Evolutionary conservation across 2,888 invertebrate species (phyloP).

Genomic region (Andrena minutula): DNA sequence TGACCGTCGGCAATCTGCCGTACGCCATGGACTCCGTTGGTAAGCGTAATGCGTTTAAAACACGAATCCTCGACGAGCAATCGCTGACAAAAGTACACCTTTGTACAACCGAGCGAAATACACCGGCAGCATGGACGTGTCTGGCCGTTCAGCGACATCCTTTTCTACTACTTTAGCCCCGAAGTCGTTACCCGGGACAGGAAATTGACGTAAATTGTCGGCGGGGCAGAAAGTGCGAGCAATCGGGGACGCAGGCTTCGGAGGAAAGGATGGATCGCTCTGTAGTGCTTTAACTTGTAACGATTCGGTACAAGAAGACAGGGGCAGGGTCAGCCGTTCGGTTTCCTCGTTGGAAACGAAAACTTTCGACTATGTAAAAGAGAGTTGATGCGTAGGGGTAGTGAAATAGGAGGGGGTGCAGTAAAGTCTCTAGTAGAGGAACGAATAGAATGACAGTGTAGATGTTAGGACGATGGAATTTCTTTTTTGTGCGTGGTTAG

Average conservation of each 20-base stretch:
- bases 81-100: not conserved
- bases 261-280: conserved; percentile 67
- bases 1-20: conserved; percentile 82
- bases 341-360: not conserved
- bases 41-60: conserved; percentile 56
- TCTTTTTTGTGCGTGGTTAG: too few species aligned
- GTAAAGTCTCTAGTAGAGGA: too few species aligned
- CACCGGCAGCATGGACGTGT: not conserved
- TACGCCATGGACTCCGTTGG: conserved; percentile 82
- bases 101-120: not conserved
- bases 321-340: not conserved
- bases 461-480: too few species aligned
- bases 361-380: not conserved
- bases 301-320: conserved; percentile 33
- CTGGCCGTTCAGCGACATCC: conserved; percentile 11
- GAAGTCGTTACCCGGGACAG: conserved; percentile 58
- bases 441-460: too few species aligned
- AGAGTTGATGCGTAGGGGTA: too few species aligned
- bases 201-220: conserved; percentile 77
- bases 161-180: conserved; percentile 9
- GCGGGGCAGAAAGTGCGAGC: conserved; percentile 75
- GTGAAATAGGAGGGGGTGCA: too few species aligned
- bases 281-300: conserved; percentile 72
- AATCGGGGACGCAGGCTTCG: conserved; percentile 61
- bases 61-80: not conserved